These are phyloP conservation scores for Leucoraja ocellata DNA, from an alignment of 2,797 vertebrate species.

Conservation along the genomic window DNA sequence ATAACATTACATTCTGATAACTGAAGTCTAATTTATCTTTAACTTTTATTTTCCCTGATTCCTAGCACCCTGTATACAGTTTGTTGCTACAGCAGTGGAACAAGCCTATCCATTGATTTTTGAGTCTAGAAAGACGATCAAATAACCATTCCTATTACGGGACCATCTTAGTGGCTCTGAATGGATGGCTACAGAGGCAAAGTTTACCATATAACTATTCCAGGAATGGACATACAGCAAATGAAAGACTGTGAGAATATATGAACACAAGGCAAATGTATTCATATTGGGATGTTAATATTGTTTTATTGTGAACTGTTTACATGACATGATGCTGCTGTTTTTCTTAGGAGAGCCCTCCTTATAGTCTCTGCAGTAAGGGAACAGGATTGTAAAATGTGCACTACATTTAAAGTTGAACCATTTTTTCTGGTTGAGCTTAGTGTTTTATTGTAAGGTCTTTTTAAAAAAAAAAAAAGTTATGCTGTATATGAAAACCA, in stretches of 20 bases:
- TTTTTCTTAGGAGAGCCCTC: conserved; percentile 64
- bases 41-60: conserved; percentile 10
- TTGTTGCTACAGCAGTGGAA: conserved; percentile 86
- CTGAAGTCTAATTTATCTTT: neutral
- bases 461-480: conserved; percentile 72
- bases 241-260: conserved; percentile 49
- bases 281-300: conserved; percentile 50
- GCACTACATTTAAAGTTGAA: conserved; percentile 61
- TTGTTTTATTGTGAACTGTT: conserved; percentile 71
- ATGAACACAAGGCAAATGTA: conserved; percentile 54
- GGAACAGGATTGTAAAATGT: conserved; percentile 65
- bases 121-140: conserved; percentile 74
- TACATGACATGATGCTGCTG: conserved; percentile 73
- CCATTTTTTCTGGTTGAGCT: conserved; percentile 61
- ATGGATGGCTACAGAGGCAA: conserved; percentile 19
- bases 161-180: conserved; percentile 19
- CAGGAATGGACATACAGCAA: conserved; percentile 58
- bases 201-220: conserved; percentile 24
- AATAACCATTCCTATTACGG: conserved; percentile 48
- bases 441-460: conserved; percentile 71
- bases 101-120: conserved; percentile 90
- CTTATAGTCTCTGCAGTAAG: conserved; percentile 74
- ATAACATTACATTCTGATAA: neutral
- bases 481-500: conserved; percentile 75
- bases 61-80: conserved; percentile 84